phyloP scores from a whole-genome alignment of 2,888 invertebrate species.

The Metalampra italica region DNA sequence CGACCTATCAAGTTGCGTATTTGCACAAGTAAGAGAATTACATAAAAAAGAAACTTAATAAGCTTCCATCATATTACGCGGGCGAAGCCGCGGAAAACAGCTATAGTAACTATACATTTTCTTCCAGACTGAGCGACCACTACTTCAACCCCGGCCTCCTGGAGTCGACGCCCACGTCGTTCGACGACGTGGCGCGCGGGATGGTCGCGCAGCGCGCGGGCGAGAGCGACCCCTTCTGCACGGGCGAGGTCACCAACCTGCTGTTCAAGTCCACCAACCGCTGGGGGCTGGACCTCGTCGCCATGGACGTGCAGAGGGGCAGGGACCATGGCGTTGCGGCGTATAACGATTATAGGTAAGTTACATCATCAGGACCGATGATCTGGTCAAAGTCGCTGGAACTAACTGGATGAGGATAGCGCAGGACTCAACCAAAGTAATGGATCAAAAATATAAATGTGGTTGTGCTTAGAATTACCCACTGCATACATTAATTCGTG shows the following conservation, averaged over 20 bases:
- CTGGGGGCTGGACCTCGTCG: conserved; percentile 80
- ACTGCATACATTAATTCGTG: no score
- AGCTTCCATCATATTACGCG: neutral
- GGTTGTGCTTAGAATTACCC: no score
- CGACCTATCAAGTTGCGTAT: conserved; percentile 45
- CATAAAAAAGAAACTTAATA: neutral
- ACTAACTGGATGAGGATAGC: no score
- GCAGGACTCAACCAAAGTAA: no score
- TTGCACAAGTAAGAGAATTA: conserved; percentile 45
- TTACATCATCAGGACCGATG: neutral
- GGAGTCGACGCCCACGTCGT: conserved; percentile 61
- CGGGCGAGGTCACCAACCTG: conserved; percentile 70
- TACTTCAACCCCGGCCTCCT: conserved; percentile 77
- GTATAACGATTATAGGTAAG: conserved; percentile 80
- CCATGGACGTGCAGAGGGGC: conserved; percentile 82
- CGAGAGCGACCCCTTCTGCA: conserved; percentile 76
- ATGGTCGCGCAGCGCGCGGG: conserved; percentile 75
- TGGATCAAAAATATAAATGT: no score
- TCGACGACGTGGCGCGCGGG: conserved; percentile 77
- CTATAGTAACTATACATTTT: no score
- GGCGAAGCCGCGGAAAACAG: no score
- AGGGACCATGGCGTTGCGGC: conserved; percentile 81
- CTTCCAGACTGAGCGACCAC: conserved; percentile 72
- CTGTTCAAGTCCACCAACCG: conserved; percentile 58
- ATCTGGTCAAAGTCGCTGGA: no score